Evolutionary conservation across 2,888 invertebrate genomes (phyloP).

Genomic region (Temnothorax unifasciatus): DNA sequence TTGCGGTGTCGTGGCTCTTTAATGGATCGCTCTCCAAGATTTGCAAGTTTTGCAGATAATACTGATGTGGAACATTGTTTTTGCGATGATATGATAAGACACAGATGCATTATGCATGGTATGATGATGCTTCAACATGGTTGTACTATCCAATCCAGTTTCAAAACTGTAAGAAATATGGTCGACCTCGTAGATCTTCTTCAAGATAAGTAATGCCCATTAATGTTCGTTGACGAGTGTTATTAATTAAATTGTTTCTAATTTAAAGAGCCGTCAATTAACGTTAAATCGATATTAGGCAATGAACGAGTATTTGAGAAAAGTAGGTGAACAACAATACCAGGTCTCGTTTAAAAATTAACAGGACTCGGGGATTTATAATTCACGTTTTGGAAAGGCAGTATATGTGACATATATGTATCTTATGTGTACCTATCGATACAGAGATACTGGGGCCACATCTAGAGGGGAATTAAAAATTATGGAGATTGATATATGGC

Average conservation of each 20-base stretch:
- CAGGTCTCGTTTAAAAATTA: background rate
- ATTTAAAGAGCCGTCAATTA: background rate
- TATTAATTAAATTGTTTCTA: background rate
- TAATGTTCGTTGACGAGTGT: background rate
- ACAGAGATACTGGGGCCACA: background rate
- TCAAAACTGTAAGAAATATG: slow-evolving; percentile 30
- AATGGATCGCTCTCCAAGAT: slow-evolving; percentile 26
- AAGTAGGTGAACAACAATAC: background rate
- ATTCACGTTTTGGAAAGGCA: background rate
- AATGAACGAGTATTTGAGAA: background rate
- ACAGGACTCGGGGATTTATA: background rate
- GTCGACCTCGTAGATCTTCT: slow-evolving; percentile 9
- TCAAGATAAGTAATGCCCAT: slow-evolving; percentile 7
- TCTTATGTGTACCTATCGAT: slow-evolving; percentile 12
- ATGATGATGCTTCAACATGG: slow-evolving; percentile 32
- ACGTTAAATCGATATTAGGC: background rate
- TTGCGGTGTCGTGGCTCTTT: slow-evolving; percentile 7
- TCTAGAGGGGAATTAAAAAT: slow-evolving; percentile 52
- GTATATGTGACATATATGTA: background rate
- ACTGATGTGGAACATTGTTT: slow-evolving; percentile 39
- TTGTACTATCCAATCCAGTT: background rate
- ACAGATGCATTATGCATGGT: slow-evolving; percentile 44
- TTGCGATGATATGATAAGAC: slow-evolving; percentile 43
- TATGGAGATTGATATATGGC: slow-evolving; percentile 51
- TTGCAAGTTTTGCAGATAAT: slow-evolving; percentile 47